phyloP scores from a whole-genome alignment of 2,113 vertebrate species.

The Thryonomys swinderianus region DNA sequence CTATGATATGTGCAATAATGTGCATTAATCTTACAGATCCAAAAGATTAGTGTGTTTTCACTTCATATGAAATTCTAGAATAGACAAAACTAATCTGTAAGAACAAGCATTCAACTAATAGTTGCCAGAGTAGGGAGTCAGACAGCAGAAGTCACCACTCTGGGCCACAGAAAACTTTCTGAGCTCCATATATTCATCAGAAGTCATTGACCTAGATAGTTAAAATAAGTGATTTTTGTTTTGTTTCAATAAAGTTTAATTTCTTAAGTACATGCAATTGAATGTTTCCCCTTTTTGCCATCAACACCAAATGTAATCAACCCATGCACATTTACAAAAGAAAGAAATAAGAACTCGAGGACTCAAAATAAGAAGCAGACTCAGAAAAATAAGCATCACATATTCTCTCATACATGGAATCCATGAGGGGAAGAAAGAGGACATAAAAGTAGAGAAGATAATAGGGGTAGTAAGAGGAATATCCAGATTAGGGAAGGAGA shows the following conservation, averaged over 20 bases:
- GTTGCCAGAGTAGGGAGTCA: neutral
- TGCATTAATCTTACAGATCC: slow-evolving; percentile 2
- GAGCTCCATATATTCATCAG: neutral
- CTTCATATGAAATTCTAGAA: slow-evolving; percentile 49
- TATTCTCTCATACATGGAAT: neutral
- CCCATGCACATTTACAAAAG: neutral
- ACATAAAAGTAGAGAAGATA: neutral
- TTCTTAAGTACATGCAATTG: slow-evolving; percentile 10
- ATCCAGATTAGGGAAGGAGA: neutral
- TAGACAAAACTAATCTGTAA: neutral
- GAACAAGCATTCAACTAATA: neutral
- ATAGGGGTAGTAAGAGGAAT: neutral
- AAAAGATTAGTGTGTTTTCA: neutral
- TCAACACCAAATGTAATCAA: slow-evolving; percentile 6
- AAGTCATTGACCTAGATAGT: neutral
- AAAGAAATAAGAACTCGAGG: neutral
- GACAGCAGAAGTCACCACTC: neutral
- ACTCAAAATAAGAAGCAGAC: neutral
- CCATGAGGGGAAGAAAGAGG: neutral
- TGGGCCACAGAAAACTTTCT: neutral
- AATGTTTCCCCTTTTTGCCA: slow-evolving; percentile 10
- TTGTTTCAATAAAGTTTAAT: slow-evolving; percentile 35
- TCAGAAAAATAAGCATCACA: neutral
- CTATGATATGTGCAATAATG: neutral
- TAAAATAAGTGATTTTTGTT: neutral